These are phyloP conservation scores for Esox lucius DNA, from an alignment of 2,797 vertebrate species.

Conservation along the genomic window DNA sequence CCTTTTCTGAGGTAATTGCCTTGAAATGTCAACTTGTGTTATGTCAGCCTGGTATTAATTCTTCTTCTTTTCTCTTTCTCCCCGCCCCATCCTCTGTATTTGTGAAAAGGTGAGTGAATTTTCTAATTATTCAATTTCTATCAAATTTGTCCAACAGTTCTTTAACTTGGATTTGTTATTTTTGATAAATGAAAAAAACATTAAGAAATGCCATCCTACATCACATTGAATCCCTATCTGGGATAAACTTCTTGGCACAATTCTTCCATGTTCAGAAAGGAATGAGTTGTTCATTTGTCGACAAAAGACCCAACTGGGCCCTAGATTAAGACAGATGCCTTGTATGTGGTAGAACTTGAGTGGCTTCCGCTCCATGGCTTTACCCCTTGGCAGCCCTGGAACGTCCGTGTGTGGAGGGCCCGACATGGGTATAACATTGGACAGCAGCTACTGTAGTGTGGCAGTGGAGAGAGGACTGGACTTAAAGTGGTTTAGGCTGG, in stretches of 20 bases:
- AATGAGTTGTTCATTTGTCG: neutral
- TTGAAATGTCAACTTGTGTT: constrained; percentile 28
- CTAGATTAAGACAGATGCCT: neutral
- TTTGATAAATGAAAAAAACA: too few relatives aligned
- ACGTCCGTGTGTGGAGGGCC: constrained; percentile 15
- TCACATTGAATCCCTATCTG: neutral
- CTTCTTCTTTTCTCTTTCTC: constrained; percentile 23
- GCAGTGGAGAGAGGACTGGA: constrained; percentile 16
- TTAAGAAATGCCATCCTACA: neutral
- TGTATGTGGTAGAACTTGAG: neutral
- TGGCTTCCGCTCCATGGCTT: neutral
- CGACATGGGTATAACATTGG: constrained; percentile 16
- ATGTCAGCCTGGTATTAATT: constrained; percentile 15
- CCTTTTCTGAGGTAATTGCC: constrained; percentile 3
- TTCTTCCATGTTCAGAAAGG: neutral
- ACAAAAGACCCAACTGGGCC: neutral
- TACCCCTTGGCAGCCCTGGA: constrained; percentile 15
- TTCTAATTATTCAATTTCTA: neutral
- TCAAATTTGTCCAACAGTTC: neutral
- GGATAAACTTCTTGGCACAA: neutral
- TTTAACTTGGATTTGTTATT: neutral
- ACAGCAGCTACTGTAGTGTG: constrained; percentile 33
- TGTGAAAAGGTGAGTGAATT: constrained; percentile 49
- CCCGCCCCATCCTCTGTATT: constrained; percentile 23
- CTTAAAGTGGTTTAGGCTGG: constrained; percentile 33